Conservation (phyloP, 2,797 vertebrate genomes). For the Enteromius treurensis region DNA sequence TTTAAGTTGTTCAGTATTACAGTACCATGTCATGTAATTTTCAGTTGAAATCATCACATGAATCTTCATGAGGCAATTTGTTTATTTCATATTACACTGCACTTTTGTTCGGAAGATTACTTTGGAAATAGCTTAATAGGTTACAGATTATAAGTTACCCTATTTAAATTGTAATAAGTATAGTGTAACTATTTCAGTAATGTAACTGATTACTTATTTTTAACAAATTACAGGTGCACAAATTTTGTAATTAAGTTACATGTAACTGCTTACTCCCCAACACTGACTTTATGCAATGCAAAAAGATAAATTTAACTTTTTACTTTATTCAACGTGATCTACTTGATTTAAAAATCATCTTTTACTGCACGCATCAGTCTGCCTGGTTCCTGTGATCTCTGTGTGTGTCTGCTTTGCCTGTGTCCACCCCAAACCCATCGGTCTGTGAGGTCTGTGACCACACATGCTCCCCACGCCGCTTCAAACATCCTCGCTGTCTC, state of each 20-base stretch:
- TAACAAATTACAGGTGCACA: no score
- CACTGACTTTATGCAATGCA: no score
- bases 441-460: slow-evolving; percentile 67
- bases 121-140: neutral
- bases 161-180: neutral
- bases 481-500: slow-evolving; percentile 50
- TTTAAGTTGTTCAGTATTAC: neutral
- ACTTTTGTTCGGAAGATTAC: neutral
- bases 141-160: neutral
- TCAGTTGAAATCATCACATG: neutral
- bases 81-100: neutral
- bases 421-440: slow-evolving; percentile 55
- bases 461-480: slow-evolving; percentile 49
- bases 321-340: neutral
- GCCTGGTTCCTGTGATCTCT: slow-evolving; percentile 60
- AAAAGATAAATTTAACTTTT: neutral
- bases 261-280: no score
- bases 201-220: no score
- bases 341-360: neutral
- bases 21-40: neutral
- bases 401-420: slow-evolving; percentile 59
- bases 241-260: no score
- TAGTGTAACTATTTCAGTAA: no score
- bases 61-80: neutral
- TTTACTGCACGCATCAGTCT: neutral